Conservation (phyloP, 1,140 invertebrate species). For the Euura lappo region DNA sequence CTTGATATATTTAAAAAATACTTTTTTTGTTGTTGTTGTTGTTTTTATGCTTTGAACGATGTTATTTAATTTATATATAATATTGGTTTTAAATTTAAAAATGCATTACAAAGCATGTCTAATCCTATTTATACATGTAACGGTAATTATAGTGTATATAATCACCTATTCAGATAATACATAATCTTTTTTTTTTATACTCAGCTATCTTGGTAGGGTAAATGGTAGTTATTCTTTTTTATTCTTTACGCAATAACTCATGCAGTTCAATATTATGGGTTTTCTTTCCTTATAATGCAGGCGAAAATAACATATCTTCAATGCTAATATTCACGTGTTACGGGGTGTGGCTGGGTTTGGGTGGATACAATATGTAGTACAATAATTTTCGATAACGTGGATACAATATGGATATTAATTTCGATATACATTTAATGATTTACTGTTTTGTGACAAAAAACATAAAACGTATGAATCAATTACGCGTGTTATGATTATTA, state of each 20-base stretch:
- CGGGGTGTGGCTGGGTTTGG: too few relatives aligned
- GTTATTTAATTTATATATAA: not conserved
- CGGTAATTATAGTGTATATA: not conserved
- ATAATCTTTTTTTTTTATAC: not conserved
- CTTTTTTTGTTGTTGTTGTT: conserved; percentile 15
- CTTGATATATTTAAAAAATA: conserved; percentile 48
- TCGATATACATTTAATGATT: conserved; percentile 40
- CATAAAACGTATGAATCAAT: conserved; percentile 28
- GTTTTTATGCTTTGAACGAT: conserved; percentile 36
- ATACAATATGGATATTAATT: conserved; percentile 28
- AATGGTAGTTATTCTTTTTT: not conserved
- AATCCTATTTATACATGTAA: not conserved
- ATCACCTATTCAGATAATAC: not conserved
- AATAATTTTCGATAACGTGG: too few relatives aligned
- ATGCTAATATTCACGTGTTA: too few relatives aligned
- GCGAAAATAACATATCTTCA: too few relatives aligned
- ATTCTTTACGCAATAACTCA: not conserved
- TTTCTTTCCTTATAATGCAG: too few relatives aligned
- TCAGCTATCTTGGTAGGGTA: not conserved
- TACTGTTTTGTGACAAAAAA: conserved; percentile 40
- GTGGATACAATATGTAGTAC: too few relatives aligned
- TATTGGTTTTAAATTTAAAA: not conserved
- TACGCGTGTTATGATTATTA: not conserved
- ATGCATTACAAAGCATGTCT: conserved; percentile 4
- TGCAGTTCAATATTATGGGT: too few relatives aligned